Evolutionary conservation across 2,888 invertebrate genomes (phyloP).

Genomic region (Patella depressa): DNA sequence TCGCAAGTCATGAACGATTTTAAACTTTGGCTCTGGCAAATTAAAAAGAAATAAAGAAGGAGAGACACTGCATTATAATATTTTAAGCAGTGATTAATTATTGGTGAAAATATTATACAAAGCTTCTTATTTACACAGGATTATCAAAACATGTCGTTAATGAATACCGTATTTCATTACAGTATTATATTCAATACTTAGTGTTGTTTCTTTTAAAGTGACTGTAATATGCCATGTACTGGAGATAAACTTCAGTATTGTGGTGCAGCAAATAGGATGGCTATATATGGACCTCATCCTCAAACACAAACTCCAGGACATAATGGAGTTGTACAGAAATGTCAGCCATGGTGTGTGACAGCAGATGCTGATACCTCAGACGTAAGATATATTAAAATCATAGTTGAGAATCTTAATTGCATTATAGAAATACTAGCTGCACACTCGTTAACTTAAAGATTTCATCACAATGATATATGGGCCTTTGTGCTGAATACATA

Average conservation of each 20-base stretch:
- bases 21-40: no score
- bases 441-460: background rate
- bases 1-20: no score
- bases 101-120: no score
- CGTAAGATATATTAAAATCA: constrained; percentile 27
- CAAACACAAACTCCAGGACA: constrained; percentile 37
- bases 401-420: background rate
- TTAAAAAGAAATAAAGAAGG: no score
- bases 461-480: background rate
- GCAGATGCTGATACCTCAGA: constrained; percentile 39
- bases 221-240: constrained; percentile 45
- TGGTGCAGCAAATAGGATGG: constrained; percentile 42
- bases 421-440: no score
- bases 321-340: constrained; percentile 39
- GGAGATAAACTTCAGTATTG: constrained; percentile 47
- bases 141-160: no score
- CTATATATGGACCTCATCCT: constrained; percentile 56
- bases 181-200: background rate
- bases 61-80: no score
- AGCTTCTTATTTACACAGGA: no score
- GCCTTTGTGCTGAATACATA: no score
- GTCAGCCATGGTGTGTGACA: constrained; percentile 56
- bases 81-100: no score
- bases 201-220: constrained; percentile 31
- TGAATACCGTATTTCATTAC: no score